These are phyloP conservation scores for Arenicola marina DNA, from an alignment of 2,888 invertebrate species.

Conservation along the genomic window DNA sequence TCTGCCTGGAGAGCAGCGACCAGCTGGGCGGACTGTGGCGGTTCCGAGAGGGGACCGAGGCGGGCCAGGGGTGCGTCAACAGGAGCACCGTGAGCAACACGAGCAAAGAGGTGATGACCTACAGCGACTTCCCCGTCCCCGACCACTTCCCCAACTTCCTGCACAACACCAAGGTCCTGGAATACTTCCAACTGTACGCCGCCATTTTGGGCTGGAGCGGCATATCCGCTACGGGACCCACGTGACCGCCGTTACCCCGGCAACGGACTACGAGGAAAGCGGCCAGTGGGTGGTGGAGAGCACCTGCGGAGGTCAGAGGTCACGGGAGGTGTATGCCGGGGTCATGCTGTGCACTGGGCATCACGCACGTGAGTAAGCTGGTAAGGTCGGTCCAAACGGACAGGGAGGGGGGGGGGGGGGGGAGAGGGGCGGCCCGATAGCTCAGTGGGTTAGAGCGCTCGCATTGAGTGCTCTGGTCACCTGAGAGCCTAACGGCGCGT, in stretches of 20 bases:
- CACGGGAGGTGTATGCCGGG: constrained; percentile 44
- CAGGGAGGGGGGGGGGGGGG: too few species aligned
- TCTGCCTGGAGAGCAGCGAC: constrained; percentile 50
- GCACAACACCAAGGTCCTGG: constrained; percentile 58
- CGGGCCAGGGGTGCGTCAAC: constrained; percentile 47
- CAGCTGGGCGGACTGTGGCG: constrained; percentile 55
- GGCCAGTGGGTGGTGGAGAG: constrained; percentile 53
- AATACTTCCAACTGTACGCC: constrained; percentile 56
- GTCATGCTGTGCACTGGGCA: constrained; percentile 55
- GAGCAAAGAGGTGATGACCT: constrained; percentile 59
- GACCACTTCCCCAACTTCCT: constrained; percentile 62
- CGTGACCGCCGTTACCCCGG: constrained; percentile 41
- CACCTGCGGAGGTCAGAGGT: constrained; percentile 34
- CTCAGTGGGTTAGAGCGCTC: too few species aligned
- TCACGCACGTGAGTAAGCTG: too few species aligned
- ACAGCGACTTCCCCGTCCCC: constrained; percentile 63
- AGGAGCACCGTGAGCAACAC: constrained; percentile 55
- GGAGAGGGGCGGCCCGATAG: too few species aligned
- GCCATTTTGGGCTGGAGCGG: too few species aligned
- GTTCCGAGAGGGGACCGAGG: constrained; percentile 32
- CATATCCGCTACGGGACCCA: too few species aligned
- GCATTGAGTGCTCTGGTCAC: too few species aligned
- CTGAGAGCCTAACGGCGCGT: too few species aligned
- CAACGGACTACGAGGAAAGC: too few species aligned
- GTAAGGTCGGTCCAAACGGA: too few species aligned